Conservation (phyloP, 2,888 invertebrate species). For the Phalera bucephala region DNA sequence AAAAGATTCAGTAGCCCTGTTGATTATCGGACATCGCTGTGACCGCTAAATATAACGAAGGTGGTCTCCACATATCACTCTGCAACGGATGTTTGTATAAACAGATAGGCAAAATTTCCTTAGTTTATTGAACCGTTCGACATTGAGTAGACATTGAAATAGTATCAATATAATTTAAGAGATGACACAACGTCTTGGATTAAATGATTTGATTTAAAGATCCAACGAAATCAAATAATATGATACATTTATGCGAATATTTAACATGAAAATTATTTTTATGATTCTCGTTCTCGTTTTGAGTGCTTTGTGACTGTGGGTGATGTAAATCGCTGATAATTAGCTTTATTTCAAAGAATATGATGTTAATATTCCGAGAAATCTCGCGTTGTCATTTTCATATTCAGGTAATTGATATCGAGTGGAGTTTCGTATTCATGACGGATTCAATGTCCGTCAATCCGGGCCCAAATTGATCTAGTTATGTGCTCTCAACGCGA, state of each 20-base stretch:
- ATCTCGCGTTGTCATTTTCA: too few species aligned
- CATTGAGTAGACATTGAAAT: slow-evolving; percentile 13
- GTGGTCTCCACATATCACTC: slow-evolving; percentile 46
- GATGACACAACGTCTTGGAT: background rate
- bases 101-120: slow-evolving; percentile 47
- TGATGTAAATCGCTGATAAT: too few species aligned
- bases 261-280: too few species aligned
- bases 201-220: background rate
- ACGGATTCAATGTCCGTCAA: slow-evolving; percentile 9
- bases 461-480: slow-evolving; percentile 22
- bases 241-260: too few species aligned
- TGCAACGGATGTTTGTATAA: slow-evolving; percentile 59
- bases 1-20: slow-evolving; percentile 3
- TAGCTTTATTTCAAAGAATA: too few species aligned
- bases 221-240: background rate
- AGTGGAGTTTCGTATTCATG: too few species aligned
- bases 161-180: background rate
- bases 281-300: too few species aligned
- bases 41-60: slow-evolving; percentile 47
- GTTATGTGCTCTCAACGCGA: slow-evolving; percentile 33
- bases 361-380: too few species aligned
- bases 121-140: slow-evolving; percentile 39
- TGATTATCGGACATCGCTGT: slow-evolving; percentile 42
- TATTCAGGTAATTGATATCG: too few species aligned
- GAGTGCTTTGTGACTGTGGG: too few species aligned